Conservation (phyloP, 2,113 vertebrate genomes). For the Perca flavescens region DNA sequence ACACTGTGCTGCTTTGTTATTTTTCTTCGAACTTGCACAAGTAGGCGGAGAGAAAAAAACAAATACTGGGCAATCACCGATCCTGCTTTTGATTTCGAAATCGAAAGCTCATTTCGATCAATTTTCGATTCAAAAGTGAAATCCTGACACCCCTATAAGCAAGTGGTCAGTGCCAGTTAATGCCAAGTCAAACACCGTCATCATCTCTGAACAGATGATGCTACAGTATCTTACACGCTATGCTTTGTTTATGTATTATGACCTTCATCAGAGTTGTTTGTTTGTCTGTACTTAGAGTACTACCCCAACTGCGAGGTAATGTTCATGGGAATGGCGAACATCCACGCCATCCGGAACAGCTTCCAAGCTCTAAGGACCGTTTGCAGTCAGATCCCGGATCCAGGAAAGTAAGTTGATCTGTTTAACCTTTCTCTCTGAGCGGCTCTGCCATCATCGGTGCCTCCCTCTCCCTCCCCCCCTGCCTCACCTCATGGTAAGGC, state of each 20-base stretch:
- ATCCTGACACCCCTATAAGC: too few species aligned
- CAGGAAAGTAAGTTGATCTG: constrained; percentile 93
- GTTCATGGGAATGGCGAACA: constrained; percentile 99
- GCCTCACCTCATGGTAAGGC: constrained; percentile 32
- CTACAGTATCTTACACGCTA: not conserved
- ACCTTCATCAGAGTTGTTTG: constrained; percentile 39
- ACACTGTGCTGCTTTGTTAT: too few species aligned
- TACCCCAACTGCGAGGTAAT: constrained; percentile 98
- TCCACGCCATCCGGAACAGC: constrained; percentile 98
- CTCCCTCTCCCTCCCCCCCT: not conserved
- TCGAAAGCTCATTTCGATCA: too few species aligned
- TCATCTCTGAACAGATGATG: not conserved
- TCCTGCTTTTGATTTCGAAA: too few species aligned
- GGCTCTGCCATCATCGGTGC: not conserved
- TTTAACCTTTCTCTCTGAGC: constrained; percentile 65
- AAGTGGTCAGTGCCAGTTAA: too few species aligned
- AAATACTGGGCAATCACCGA: too few species aligned
- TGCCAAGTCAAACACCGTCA: not conserved
- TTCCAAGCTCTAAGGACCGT: constrained; percentile 96
- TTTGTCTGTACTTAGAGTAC: constrained; percentile 88
- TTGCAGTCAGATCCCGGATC: constrained; percentile 98
- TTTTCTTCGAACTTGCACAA: too few species aligned
- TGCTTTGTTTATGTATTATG: not conserved
- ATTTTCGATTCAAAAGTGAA: too few species aligned
- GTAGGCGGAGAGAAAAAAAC: too few species aligned